A percentile compares a stretch with the other conserved stretches of the same genome.
Evolutionary conservation across 2,888 invertebrate genomes (phyloP).

Genomic region (Xylota sylvarum): DNA sequence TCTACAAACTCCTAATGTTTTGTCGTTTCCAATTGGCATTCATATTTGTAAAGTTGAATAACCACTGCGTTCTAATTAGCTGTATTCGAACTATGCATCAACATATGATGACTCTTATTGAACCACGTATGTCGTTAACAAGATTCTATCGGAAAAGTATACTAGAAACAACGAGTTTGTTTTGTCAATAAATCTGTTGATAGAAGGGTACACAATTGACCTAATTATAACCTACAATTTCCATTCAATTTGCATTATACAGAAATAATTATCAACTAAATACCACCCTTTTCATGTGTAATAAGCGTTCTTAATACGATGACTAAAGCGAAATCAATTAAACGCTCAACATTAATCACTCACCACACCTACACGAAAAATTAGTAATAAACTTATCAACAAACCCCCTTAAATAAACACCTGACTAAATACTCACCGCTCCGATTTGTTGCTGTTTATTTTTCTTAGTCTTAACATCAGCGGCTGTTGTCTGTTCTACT

Average conservation of each 20-base stretch:
- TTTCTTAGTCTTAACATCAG: constrained; percentile 35
- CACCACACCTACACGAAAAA: constrained; percentile 1
- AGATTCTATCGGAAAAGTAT: no score
- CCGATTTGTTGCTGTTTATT: constrained; percentile 60
- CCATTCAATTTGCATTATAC: neutral
- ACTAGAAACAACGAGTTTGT: no score
- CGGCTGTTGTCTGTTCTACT: constrained; percentile 36
- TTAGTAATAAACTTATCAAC: neutral
- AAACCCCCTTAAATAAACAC: constrained; percentile 1
- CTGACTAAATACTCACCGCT: constrained; percentile 48
- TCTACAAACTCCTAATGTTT: no score
- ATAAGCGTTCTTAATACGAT: neutral
- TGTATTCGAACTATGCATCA: no score
- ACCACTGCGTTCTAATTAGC: no score
- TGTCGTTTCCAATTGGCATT: no score
- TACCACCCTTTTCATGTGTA: neutral
- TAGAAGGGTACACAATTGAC: no score
- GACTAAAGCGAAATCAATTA: constrained; percentile 12
- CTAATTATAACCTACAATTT: neutral
- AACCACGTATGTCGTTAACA: no score
- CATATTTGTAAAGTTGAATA: neutral
- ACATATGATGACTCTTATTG: no score
- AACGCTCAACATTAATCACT: neutral
- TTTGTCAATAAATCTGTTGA: no score
- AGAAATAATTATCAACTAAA: no score